These are phyloP conservation scores for Crotalus horridus DNA, from an alignment of 2,113 vertebrate genomes.

Conservation along the genomic window DNA sequence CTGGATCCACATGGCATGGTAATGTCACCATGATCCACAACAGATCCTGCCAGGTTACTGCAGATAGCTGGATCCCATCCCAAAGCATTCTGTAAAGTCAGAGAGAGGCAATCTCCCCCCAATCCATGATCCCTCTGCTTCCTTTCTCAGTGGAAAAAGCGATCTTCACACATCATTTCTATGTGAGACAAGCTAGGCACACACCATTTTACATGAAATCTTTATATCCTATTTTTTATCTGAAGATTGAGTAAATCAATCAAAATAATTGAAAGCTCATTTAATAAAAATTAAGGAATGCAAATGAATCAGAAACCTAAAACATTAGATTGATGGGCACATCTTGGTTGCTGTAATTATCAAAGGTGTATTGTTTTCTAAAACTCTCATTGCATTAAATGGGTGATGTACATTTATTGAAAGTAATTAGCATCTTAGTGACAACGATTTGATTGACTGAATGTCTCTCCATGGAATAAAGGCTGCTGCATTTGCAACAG, in stretches of 20 bases:
- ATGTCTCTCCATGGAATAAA: constrained; percentile 70
- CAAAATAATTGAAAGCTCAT: constrained; percentile 63
- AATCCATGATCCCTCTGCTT: neutral
- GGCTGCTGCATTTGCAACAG: constrained; percentile 60
- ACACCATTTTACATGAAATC: neutral
- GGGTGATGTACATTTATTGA: constrained; percentile 79
- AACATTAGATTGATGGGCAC: constrained; percentile 76
- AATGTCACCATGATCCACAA: neutral
- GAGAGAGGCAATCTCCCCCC: neutral
- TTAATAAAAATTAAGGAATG: constrained; percentile 77
- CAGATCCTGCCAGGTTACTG: neutral
- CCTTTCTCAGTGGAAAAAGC: fast-evolving
- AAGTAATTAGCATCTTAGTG: constrained; percentile 83
- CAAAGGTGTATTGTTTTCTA: constrained; percentile 79
- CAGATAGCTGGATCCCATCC: neutral
- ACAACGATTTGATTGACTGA: constrained; percentile 77
- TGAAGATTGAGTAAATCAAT: constrained; percentile 53
- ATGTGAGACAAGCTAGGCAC: neutral
- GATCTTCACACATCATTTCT: neutral
- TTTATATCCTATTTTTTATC: constrained; percentile 33
- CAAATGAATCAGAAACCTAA: constrained; percentile 74
- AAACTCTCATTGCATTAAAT: constrained; percentile 77
- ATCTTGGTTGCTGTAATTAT: constrained; percentile 74
- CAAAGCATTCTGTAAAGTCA: neutral
- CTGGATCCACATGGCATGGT: neutral